Evolutionary conservation across 2,888 invertebrate species (phyloP).

Genomic region (Eupithecia exiguata): DNA sequence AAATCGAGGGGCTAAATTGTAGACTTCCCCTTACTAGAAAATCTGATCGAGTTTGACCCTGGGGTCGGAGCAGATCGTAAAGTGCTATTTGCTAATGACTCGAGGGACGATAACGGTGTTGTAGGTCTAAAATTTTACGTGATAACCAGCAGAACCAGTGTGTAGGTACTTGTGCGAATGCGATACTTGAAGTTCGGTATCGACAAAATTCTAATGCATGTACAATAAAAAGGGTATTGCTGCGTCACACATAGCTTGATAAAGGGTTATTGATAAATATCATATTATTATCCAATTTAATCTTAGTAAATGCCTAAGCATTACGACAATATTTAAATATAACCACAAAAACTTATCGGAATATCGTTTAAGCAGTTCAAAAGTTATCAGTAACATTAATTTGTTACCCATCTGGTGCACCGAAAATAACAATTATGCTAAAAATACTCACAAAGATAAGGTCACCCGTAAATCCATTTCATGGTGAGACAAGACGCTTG

Average conservation of each 20-base stretch:
- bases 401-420: neutral
- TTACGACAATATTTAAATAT: neutral
- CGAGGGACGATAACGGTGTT: constrained; percentile 35
- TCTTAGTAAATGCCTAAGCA: neutral
- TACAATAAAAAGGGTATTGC: neutral
- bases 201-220: neutral
- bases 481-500: constrained; percentile 46
- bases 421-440: constrained; percentile 7
- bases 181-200: neutral
- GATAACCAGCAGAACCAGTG: neutral
- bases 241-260: neutral
- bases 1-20: neutral
- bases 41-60: constrained; percentile 37
- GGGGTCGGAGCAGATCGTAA: constrained; percentile 36
- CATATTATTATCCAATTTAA: neutral
- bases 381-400: constrained; percentile 5
- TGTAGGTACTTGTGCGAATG: neutral
- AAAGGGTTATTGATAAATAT: neutral
- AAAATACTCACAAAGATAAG: constrained; percentile 30
- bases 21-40: constrained; percentile 9
- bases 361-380: neutral
- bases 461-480: constrained; percentile 74
- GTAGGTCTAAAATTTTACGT: constrained; percentile 4
- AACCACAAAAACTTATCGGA: neutral
- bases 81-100: constrained; percentile 41